Evolutionary conservation across 2,888 invertebrate genomes (phyloP).

Genomic region (Pemphredon lugubris): DNA sequence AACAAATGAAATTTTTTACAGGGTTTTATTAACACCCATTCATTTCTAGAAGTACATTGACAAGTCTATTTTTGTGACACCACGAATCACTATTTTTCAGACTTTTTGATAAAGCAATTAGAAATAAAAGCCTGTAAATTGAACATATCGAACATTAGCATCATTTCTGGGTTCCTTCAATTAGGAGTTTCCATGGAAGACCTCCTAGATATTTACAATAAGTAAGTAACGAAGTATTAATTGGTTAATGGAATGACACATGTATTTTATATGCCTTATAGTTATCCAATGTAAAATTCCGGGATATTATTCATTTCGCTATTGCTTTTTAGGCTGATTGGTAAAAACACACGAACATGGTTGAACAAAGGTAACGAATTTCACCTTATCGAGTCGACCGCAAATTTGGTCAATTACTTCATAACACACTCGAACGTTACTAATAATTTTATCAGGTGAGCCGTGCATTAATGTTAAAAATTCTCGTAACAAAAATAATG

Average conservation of each 20-base stretch:
- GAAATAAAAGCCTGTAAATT: constrained; percentile 90
- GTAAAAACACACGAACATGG: constrained; percentile 93
- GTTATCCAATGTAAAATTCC: background rate
- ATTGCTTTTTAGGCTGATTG: constrained; percentile 84
- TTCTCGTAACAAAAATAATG: constrained; percentile 69
- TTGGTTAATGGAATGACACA: background rate
- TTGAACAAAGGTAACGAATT: constrained; percentile 91
- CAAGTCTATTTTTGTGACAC: too few relatives aligned
- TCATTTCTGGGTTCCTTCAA: constrained; percentile 89
- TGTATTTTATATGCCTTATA: background rate
- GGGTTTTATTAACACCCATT: background rate
- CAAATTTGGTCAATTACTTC: constrained; percentile 87
- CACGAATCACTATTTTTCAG: constrained; percentile 81
- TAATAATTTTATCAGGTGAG: constrained; percentile 81
- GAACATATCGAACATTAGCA: constrained; percentile 87
- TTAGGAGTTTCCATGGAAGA: constrained; percentile 90
- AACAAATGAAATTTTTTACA: background rate
- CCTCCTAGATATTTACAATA: constrained; percentile 91
- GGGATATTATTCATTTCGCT: background rate
- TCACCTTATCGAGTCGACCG: constrained; percentile 90
- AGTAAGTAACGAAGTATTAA: constrained; percentile 81
- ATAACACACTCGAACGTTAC: constrained; percentile 83
- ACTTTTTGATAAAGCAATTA: constrained; percentile 89
- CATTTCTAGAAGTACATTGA: background rate
- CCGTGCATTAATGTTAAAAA: constrained; percentile 28